Base-by-base conservation (phyloP, 2,113 vertebrate genomes). In the Oncorhynchus mykiss region DNA sequence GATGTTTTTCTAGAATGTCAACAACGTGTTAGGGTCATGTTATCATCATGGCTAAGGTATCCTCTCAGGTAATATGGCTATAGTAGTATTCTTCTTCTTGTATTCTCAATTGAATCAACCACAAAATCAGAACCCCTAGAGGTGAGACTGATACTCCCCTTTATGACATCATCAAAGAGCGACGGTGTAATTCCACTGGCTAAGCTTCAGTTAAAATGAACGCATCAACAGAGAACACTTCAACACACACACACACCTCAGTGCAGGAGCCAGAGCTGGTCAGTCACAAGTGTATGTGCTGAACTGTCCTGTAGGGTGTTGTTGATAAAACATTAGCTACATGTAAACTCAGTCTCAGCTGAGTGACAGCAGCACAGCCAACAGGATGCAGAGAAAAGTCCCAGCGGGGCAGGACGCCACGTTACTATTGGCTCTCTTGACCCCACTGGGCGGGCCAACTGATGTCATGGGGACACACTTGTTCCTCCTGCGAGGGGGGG, bases 381-480 rank as follows among this genome's bases (percentile, higher is more conserved):
- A 85, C 75, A 93, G 82, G 80, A 93, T 85, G 1, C 86, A 83
- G 57, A 82, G 74, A 70, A 74, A 29, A 29, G 57, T 73, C 66
- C 71, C 67, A 68, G 80, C 79, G 71, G 68, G 83, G 90, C 1
- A 90, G 80, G 90, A 88, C 5, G 80, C 80, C 24, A 84, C 89
- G 66, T 89, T 77, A 7, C 87, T 91, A 39, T 93, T 93, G 0
- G 94, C 95, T 90, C 94, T 95, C 92, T 97, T 96, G 68, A 98
- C 97, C 81, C 97, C 96, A 0, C 94, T 97, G 25, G 97, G 97
- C 31, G 95, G 89, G 71, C 94, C 94, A 18, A 96, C 82, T 76
- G 92, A 95, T 93, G 78, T 95, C 92, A 95, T 94, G 73, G 94
- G 94, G 86, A 93, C 94, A 79, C 97, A 99, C 90, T 98, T 98